Evolutionary conservation across 2,113 vertebrate species (phyloP).

Genomic region (Pachycephala philippinensis): DNA sequence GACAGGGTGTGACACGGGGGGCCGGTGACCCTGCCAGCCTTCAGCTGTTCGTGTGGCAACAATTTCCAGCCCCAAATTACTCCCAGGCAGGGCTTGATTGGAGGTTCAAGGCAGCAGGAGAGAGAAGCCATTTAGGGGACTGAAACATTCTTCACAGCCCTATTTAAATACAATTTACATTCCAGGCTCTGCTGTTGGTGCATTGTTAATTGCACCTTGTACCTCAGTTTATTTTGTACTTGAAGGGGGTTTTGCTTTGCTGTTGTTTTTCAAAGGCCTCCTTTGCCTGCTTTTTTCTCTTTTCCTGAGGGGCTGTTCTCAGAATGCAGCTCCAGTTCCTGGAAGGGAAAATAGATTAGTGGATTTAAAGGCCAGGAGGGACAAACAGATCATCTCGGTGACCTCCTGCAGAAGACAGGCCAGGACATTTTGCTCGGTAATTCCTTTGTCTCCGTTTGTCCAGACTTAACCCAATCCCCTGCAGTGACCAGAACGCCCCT

Average conservation of each 20-base stretch:
- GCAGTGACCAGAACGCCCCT: background rate
- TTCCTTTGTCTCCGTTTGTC: constrained; percentile 7
- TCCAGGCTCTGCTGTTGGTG: constrained; percentile 59
- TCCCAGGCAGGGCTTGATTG: constrained; percentile 77
- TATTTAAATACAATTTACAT: constrained; percentile 73
- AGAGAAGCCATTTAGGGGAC: constrained; percentile 60
- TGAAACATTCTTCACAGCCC: constrained; percentile 53
- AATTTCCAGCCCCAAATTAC: constrained; percentile 92
- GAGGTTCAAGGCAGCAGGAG: constrained; percentile 49
- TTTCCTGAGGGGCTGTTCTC: constrained; percentile 34
- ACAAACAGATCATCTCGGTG: constrained; percentile 44
- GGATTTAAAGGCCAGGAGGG: constrained; percentile 56
- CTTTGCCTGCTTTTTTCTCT: background rate
- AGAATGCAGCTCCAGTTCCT: constrained; percentile 39
- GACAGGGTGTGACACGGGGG: constrained; percentile 93
- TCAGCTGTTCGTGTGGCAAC: constrained; percentile 87
- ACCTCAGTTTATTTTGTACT: constrained; percentile 56
- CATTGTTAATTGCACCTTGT: constrained; percentile 66
- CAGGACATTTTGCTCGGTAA: constrained; percentile 20
- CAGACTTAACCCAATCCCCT: constrained; percentile 15
- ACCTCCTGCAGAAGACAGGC: constrained; percentile 42
- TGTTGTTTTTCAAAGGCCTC: constrained; percentile 48
- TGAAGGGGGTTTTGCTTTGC: constrained; percentile 18
- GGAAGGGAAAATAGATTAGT: constrained; percentile 58
- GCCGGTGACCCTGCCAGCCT: constrained; percentile 85